Percentiles rank a stretch among this genome's conserved stretches.
Conservation (phyloP, 2,888 invertebrate species). For the Epicampocera succincta region DNA sequence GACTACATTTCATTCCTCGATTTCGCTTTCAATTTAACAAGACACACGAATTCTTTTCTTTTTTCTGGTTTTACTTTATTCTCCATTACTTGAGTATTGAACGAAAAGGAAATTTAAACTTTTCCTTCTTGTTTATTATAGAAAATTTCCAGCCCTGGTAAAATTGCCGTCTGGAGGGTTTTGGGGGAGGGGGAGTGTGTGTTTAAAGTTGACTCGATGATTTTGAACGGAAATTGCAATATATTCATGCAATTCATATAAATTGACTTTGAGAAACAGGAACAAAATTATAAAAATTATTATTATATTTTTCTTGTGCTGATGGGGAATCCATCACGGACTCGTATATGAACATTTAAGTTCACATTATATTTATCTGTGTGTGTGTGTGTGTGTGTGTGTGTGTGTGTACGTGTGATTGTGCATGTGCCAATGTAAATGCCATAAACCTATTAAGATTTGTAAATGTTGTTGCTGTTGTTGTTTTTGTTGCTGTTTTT, state of each 20-base stretch:
- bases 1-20: too few species aligned
- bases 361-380: neutral
- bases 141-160: constrained; percentile 2
- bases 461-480: constrained; percentile 30
- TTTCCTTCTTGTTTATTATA: neutral
- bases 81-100: too few species aligned
- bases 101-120: too few species aligned
- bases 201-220: constrained; percentile 34
- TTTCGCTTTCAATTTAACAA: too few species aligned
- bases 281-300: constrained; percentile 45
- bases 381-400: neutral
- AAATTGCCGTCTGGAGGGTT: neutral
- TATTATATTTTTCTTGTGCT: neutral
- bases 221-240: constrained; percentile 64
- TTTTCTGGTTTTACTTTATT: too few species aligned
- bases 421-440: constrained; percentile 33
- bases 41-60: too few species aligned
- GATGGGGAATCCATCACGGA: neutral
- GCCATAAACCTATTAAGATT: constrained; percentile 55
- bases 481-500: neutral
- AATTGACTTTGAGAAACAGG: constrained; percentile 54
- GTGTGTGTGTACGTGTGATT: constrained; percentile 2
- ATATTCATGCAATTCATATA: constrained; percentile 56
- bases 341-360: neutral
- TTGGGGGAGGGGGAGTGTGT: constrained; percentile 4